phyloP scores from a whole-genome alignment of 2,888 invertebrate genomes.

The Leptinotarsa rubiginosa region DNA sequence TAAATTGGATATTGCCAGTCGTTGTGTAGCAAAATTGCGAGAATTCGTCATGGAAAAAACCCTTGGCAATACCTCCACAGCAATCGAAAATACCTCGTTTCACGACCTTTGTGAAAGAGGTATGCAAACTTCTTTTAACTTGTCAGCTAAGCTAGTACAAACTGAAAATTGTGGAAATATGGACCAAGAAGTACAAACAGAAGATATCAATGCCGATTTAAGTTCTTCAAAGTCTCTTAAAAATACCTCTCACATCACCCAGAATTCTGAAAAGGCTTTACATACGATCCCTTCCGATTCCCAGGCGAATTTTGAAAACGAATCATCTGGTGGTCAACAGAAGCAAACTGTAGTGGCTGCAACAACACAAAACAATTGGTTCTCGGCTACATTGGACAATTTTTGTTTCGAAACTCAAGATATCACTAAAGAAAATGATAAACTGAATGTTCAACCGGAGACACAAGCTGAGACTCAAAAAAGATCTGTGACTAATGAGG shows the following conservation, averaged over 20 bases:
- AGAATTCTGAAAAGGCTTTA: conserved; percentile 10
- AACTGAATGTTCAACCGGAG: background rate
- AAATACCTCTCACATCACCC: conserved; percentile 1
- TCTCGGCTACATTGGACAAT: conserved; percentile 33
- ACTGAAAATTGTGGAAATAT: background rate
- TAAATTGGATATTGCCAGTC: background rate
- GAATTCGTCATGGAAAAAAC: background rate
- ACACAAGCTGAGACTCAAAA: background rate
- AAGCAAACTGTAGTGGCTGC: background rate
- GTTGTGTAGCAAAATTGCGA: background rate
- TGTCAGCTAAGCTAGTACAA: background rate
- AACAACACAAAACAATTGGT: conserved; percentile 31
- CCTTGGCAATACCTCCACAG: background rate
- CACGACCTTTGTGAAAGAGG: background rate
- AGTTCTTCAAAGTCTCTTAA: background rate
- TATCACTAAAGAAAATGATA: conserved; percentile 23
- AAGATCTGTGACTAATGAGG: background rate
- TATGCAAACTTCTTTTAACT: background rate
- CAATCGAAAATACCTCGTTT: background rate
- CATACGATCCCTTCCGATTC: background rate
- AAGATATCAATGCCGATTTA: conserved; percentile 5
- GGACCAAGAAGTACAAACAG: conserved; percentile 12
- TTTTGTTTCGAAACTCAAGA: conserved; percentile 42
- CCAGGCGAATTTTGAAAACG: background rate
- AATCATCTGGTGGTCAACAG: background rate